A percentile compares a stretch with the other conserved stretches of the same genome.
phyloP scores from a whole-genome alignment of 2,113 vertebrate species.

The Macroglossus sobrinus region DNA sequence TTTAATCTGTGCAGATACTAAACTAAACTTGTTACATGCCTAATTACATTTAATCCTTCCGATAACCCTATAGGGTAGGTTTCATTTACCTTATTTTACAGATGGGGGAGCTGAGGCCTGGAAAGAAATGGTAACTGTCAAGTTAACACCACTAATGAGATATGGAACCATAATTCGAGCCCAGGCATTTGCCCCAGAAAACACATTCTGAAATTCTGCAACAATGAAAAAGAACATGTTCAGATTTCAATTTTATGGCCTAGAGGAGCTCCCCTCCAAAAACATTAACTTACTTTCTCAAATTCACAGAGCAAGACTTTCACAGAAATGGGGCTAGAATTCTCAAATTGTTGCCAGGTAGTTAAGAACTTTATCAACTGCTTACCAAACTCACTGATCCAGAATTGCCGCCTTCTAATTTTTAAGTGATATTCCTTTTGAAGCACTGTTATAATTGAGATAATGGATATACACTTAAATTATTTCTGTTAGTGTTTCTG shows the following conservation, averaged over 20 bases:
- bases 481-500: neutral
- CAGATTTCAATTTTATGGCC: neutral
- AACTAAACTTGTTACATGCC: neutral
- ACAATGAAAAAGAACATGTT: neutral
- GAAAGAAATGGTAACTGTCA: neutral
- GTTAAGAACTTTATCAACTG: neutral
- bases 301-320: neutral
- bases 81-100: neutral
- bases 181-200: neutral
- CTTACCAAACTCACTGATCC: neutral
- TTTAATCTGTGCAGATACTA: neutral
- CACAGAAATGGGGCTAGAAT: neutral
- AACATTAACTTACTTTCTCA: slow-evolving; percentile 10
- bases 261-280: neutral
- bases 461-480: neutral
- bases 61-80: neutral
- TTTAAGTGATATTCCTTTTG: neutral
- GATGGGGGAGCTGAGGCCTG: neutral
- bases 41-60: neutral
- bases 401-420: neutral
- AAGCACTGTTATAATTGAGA: neutral
- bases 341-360: neutral
- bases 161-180: neutral
- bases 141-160: neutral
- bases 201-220: neutral